Base-by-base conservation (phyloP, 2,113 vertebrate genomes). In the Grammomys surdaster region DNA sequence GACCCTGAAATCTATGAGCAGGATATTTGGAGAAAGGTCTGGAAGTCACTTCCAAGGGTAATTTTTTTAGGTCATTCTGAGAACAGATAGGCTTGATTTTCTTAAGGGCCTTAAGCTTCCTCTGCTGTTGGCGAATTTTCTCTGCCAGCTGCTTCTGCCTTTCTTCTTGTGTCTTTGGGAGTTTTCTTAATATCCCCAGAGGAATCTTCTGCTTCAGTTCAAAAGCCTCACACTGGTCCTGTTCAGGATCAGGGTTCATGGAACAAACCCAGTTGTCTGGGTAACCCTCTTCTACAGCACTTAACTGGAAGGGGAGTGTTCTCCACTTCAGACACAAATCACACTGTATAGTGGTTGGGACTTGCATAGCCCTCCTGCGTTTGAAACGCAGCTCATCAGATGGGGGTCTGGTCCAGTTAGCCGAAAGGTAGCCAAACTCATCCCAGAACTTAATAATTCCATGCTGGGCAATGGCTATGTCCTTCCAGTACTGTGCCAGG, bases 361-460 rank as follows among this genome's bases (percentile, higher is more conserved):
- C 99, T 98, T 99, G 99, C 99, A 99, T 99, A 94, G 99, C 99
- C 92, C 99, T 98, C 48, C 99, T 99, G 85, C 99, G 98, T 95
- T 99, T 99, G 97, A 99, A 99, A 96, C 99, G 98, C 48, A 98
- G 78, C 43, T 99, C 99, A 48, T 98, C 98, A 26, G 99, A 99
- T 0, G 99, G 99, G 13, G 99, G 99, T 78, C 99, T 99, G 97
- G 99, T 99, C 99, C 99, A 99, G 98, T 99, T 99, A 97, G 99
- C 99, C 51, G 99, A 99, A 81, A 99, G 98, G 97, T 99, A 99
- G 80, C 99, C 99, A 98, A 99, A 99, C 96, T 99, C 99, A 98
- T 99, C 99, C 99, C 99, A 99, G 98, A 99, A 99, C 97, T 99
- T 99, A 96, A 99, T 98, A 77, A 99, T 99, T 86, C 99, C 99